Conservation (phyloP, 2,113 vertebrate genomes). For the Gobius niger region DNA sequence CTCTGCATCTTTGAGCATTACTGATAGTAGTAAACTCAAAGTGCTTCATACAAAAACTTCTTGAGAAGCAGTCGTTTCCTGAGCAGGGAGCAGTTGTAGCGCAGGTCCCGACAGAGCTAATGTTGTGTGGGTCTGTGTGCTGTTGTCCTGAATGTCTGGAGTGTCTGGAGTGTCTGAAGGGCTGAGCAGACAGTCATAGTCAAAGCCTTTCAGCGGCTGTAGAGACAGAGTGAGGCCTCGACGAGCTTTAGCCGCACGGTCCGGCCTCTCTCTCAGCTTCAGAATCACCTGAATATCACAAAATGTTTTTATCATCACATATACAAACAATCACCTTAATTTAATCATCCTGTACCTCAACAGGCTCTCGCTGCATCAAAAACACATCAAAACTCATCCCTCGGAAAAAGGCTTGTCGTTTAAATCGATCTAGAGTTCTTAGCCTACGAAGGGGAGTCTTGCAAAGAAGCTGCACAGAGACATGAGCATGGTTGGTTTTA, state of each 20-base stretch:
- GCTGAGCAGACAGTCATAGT: constrained; percentile 78
- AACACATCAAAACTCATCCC: constrained; percentile 86
- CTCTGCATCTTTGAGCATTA: constrained; percentile 23
- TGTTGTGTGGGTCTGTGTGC: constrained; percentile 9
- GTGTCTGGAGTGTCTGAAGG: constrained; percentile 52
- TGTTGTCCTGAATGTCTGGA: constrained; percentile 44
- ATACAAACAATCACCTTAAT: not conserved
- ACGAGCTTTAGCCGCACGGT: constrained; percentile 69
- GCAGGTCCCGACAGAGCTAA: constrained; percentile 36
- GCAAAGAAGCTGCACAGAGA: constrained; percentile 84
- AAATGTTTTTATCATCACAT: not conserved
- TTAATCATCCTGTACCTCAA: constrained; percentile 64
- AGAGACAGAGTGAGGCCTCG: constrained; percentile 71
- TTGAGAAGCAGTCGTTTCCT: constrained; percentile 49
- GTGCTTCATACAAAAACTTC: constrained; percentile 69
- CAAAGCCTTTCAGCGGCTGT: constrained; percentile 82
- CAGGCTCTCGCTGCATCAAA: constrained; percentile 86
- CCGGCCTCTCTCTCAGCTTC: constrained; percentile 73
- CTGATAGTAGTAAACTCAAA: constrained; percentile 31
- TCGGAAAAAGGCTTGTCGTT: constrained; percentile 87
- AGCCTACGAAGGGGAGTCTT: constrained; percentile 83
- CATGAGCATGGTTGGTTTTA: not conserved
- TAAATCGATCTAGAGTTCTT: constrained; percentile 87
- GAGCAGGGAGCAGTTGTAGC: constrained; percentile 30
- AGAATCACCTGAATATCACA: constrained; percentile 66